phyloP scores from a whole-genome alignment of 2,797 vertebrate species.

The Acestrorhynchus altus region DNA sequence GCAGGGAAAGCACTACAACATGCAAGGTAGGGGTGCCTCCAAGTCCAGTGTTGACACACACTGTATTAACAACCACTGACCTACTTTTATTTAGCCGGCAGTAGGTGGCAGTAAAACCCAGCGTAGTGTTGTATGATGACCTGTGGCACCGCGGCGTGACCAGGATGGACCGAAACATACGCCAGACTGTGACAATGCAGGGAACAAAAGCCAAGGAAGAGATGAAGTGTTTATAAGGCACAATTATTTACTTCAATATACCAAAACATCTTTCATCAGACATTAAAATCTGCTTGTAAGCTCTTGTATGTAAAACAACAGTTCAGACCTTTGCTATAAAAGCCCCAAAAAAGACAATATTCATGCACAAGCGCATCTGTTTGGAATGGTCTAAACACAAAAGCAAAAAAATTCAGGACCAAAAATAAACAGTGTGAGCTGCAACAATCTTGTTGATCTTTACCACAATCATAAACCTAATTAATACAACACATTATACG shows the following conservation, averaged over 20 bases:
- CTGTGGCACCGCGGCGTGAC: not conserved
- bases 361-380: not conserved
- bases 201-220: not conserved
- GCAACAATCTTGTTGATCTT: not conserved
- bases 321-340: not conserved
- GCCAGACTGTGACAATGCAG: not conserved
- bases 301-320: not conserved
- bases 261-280: not conserved
- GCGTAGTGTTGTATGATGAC: not conserved
- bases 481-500: too few relatives aligned
- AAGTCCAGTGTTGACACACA: too few relatives aligned
- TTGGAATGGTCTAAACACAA: constrained; percentile 21
- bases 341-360: not conserved
- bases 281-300: not conserved
- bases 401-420: not conserved
- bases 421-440: not conserved
- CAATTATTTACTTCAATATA: constrained; percentile 15
- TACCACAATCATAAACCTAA: not conserved
- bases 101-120: constrained; percentile 41
- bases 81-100: constrained; percentile 2
- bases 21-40: too few relatives aligned
- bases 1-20: too few relatives aligned
- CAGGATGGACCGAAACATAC: not conserved
- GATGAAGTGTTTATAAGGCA: not conserved
- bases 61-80: too few relatives aligned